phyloP scores from a whole-genome alignment of 2,888 invertebrate species.

The Oligia strigilis region DNA sequence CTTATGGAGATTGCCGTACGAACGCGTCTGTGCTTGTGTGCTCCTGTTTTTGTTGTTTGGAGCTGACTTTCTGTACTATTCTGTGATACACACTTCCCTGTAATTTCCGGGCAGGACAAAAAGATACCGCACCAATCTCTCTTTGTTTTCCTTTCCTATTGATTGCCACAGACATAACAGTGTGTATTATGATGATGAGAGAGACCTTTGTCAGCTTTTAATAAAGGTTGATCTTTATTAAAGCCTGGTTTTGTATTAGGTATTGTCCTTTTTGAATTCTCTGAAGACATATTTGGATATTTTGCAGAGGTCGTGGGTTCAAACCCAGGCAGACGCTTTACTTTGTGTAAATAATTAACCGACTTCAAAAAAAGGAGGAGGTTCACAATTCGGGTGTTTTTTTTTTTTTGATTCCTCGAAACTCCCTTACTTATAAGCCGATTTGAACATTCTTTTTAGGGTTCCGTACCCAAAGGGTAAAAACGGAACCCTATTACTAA shows the following conservation, averaged over 20 bases:
- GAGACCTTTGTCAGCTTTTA: slow-evolving; percentile 15
- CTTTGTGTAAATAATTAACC: background rate
- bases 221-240: background rate
- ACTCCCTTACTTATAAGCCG: no score
- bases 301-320: background rate
- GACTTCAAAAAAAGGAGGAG: no score
- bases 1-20: background rate
- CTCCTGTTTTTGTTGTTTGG: background rate
- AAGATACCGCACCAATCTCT: slow-evolving; percentile 65
- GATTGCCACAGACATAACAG: slow-evolving; percentile 64
- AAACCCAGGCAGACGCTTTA: background rate
- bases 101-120: slow-evolving; percentile 73
- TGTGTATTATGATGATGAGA: slow-evolving; percentile 52
- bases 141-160: slow-evolving; percentile 72
- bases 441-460: no score
- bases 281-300: background rate
- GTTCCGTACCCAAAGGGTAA: no score
- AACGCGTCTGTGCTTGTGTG: background rate
- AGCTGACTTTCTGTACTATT: background rate
- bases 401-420: no score
- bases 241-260: background rate
- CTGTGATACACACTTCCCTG: slow-evolving; percentile 34
- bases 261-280: background rate
- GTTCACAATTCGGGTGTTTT: no score
- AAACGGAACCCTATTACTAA: no score